phyloP scores from a whole-genome alignment of 2,888 invertebrate species.

The Drosophila meridiana region DNA sequence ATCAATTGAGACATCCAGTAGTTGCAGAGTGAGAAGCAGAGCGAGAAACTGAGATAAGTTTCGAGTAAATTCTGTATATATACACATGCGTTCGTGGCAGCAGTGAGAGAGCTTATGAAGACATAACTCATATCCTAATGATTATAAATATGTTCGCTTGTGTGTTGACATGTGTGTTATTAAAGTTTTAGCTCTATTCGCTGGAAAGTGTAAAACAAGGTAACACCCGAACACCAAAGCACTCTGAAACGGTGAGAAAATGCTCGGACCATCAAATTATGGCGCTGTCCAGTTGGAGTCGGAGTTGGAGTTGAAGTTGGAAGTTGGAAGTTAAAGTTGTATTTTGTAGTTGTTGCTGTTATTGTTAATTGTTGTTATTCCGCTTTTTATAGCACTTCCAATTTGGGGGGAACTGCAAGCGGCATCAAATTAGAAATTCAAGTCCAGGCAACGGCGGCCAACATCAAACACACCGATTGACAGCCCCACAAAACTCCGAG shows the following conservation, averaged over 20 bases:
- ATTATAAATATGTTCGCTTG: slow-evolving; percentile 56
- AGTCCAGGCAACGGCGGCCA: slow-evolving; percentile 55
- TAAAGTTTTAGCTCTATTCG: slow-evolving; percentile 51
- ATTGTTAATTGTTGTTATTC: slow-evolving; percentile 49
- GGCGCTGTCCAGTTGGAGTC: slow-evolving; percentile 32
- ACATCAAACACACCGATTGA: slow-evolving; percentile 66
- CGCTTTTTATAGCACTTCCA: slow-evolving; percentile 60
- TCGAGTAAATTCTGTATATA: not conserved
- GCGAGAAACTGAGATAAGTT: not conserved
- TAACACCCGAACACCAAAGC: slow-evolving; percentile 43
- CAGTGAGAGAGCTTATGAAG: slow-evolving; percentile 35
- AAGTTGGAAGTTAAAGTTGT: slow-evolving; percentile 8
- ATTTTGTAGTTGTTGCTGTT: slow-evolving; percentile 30
- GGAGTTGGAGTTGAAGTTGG: slow-evolving; percentile 14
- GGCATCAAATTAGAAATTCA: slow-evolving; percentile 63
- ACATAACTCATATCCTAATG: slow-evolving; percentile 63
- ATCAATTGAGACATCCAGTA: not conserved
- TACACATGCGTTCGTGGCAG: not conserved
- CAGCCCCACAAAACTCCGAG: slow-evolving; percentile 44
- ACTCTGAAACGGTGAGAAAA: slow-evolving; percentile 57
- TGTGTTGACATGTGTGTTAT: slow-evolving; percentile 44
- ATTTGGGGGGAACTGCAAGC: slow-evolving; percentile 52
- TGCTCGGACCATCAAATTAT: slow-evolving; percentile 68
- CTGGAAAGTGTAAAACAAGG: slow-evolving; percentile 70
- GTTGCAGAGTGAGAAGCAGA: not conserved